Percentiles rank a stretch among this genome's conserved stretches.
phyloP scores from a whole-genome alignment of 2,113 vertebrate genomes.

The Callorhinus ursinus region DNA sequence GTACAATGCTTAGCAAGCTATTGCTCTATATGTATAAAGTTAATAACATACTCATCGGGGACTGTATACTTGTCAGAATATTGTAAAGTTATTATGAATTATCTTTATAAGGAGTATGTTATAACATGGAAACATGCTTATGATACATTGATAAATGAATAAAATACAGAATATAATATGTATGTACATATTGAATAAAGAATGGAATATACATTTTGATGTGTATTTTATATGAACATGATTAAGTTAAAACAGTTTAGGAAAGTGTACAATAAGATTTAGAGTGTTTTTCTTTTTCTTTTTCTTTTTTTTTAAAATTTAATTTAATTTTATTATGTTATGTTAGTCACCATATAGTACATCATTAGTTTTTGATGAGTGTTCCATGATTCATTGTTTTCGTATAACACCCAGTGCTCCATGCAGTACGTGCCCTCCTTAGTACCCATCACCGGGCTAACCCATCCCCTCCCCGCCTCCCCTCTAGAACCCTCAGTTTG shows the following conservation, averaged over 20 bases:
- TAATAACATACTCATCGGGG: neutral
- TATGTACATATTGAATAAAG: neutral
- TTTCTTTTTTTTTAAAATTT: neutral
- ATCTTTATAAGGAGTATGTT: neutral
- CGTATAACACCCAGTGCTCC: no score
- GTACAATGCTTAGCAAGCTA: neutral
- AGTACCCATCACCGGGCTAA: no score
- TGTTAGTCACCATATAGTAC: no score
- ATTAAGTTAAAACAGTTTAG: neutral
- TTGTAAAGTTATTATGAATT: neutral
- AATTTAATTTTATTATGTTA: no score
- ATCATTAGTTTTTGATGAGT: no score
- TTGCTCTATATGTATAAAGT: neutral
- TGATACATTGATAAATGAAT: neutral
- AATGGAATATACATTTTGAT: neutral
- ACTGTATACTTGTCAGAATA: neutral
- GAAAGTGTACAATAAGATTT: neutral
- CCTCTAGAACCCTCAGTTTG: no score
- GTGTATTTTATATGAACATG: neutral
- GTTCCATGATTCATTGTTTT: no score
- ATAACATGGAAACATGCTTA: neutral
- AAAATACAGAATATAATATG: neutral
- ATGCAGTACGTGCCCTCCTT: no score
- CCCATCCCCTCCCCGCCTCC: no score
- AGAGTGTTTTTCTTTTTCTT: neutral